Evolutionary conservation across 2,888 invertebrate species (phyloP).

Genomic region (Actias luna): DNA sequence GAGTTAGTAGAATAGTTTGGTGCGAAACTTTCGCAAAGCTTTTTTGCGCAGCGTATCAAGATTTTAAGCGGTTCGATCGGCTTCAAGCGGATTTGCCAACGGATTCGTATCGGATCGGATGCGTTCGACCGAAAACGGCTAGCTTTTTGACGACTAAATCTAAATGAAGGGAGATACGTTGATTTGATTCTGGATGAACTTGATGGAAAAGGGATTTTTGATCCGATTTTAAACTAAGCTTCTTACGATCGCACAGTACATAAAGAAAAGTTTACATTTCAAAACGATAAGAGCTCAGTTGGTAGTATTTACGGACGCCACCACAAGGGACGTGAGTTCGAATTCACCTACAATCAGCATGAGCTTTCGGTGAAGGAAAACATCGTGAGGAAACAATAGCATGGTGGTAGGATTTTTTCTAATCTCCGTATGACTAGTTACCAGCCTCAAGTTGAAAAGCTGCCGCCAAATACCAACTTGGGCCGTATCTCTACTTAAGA

Average conservation of each 20-base stretch:
- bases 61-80: background rate
- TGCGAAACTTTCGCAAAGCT: background rate
- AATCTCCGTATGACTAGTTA: no score
- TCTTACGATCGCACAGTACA: background rate
- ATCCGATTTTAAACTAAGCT: background rate
- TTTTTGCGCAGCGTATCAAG: background rate
- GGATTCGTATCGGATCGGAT: background rate
- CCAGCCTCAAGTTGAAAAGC: no score
- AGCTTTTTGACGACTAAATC: conserved; percentile 10
- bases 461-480: no score
- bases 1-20: background rate
- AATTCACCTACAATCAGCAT: no score
- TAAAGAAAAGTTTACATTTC: background rate
- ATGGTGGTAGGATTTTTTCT: no score
- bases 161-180: conserved; percentile 1
- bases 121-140: conserved; percentile 10
- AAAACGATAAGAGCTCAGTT: no score
- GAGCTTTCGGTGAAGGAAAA: no score
- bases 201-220: background rate
- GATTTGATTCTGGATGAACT: background rate
- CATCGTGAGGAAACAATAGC: no score
- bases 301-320: no score
- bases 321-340: no score
- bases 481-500: no score
- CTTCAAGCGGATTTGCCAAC: background rate